Evolutionary conservation across 2,888 invertebrate species (phyloP).

Genomic region (Eulithis testata): DNA sequence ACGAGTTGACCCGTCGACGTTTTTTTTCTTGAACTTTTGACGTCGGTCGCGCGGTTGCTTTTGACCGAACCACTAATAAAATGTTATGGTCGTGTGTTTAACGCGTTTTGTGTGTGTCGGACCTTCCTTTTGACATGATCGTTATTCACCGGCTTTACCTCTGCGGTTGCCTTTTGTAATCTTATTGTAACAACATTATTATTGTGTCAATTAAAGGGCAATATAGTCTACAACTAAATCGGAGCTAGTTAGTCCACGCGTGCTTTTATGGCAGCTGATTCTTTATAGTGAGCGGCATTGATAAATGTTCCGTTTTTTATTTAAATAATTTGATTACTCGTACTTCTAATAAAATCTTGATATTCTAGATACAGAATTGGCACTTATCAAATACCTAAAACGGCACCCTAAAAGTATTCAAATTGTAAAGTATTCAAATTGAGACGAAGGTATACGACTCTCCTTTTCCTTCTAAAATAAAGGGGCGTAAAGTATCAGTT

Average conservation of each 20-base stretch:
- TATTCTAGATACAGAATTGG: neutral
- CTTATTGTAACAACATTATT: conserved; percentile 78
- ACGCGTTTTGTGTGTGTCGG: conserved; percentile 82
- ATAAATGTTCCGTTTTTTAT: conserved; percentile 28
- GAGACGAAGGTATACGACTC: conserved; percentile 48
- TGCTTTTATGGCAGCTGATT: conserved; percentile 38
- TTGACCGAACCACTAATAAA: conserved; percentile 83
- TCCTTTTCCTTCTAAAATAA: conserved; percentile 57
- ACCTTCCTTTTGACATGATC: conserved; percentile 82
- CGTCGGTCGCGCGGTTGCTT: conserved; percentile 81
- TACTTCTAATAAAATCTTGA: neutral
- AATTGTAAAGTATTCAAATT: too few species aligned
- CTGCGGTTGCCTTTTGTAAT: conserved; percentile 79
- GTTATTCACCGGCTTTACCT: conserved; percentile 78
- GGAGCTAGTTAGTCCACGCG: conserved; percentile 64
- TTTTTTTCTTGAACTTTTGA: conserved; percentile 81
- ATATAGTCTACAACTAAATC: conserved; percentile 72
- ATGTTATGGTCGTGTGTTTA: conserved; percentile 84
- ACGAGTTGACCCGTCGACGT: conserved; percentile 77
- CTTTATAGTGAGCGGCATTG: conserved; percentile 30
- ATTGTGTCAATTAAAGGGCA: conserved; percentile 79
- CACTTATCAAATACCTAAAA: conserved; percentile 17
- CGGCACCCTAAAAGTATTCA: conserved; percentile 35
- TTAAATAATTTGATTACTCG: conserved; percentile 16
- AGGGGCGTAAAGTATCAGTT: conserved; percentile 74